Conservation (phyloP, 2,797 vertebrate species). For the Siniperca obscura region DNA sequence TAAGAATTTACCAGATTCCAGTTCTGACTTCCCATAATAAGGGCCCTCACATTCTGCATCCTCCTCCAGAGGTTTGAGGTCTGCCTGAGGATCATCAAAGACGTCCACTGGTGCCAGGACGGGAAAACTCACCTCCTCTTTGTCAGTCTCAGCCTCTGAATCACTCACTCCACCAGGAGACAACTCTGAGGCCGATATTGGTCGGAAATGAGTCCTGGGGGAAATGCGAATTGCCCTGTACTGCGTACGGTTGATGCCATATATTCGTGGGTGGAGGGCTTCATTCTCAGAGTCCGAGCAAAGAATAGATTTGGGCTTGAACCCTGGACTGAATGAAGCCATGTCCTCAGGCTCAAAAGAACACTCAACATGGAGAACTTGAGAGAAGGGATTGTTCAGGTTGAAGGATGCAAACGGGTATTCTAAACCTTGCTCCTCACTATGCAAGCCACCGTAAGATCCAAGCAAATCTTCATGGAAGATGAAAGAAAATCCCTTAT, state of each 20-base stretch:
- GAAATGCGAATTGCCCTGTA: slow-evolving; percentile 99
- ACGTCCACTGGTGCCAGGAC: slow-evolving; percentile 88
- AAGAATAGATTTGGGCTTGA: slow-evolving; percentile 98
- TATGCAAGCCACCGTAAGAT: slow-evolving; percentile 92
- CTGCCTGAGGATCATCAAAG: slow-evolving; percentile 96
- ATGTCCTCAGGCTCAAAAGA: slow-evolving; percentile 98
- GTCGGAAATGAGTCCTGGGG: slow-evolving; percentile 98
- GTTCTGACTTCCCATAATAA: slow-evolving; percentile 98
- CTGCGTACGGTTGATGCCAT: slow-evolving; percentile 94
- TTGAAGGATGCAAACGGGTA: slow-evolving; percentile 97
- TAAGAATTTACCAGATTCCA: slow-evolving; percentile 98
- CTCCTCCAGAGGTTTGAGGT: slow-evolving; percentile 98
- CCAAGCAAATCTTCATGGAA: slow-evolving; percentile 99
- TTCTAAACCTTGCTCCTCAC: slow-evolving; percentile 94
- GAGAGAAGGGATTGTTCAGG: slow-evolving; percentile 96
- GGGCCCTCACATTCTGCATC: slow-evolving; percentile 98
- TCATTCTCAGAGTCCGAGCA: slow-evolving; percentile 97
- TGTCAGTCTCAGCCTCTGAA: slow-evolving; percentile 97
- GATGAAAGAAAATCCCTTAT: slow-evolving; percentile 98
- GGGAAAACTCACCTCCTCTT: slow-evolving; percentile 91
- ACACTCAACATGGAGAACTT: slow-evolving; percentile 99
- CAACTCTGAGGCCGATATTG: slow-evolving; percentile 97
- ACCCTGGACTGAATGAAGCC: slow-evolving; percentile 95
- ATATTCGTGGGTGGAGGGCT: slow-evolving; percentile 91
- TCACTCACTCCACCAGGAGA: slow-evolving; percentile 96